Evolutionary conservation across 2,113 vertebrate genomes (phyloP), one percentile per base, ranked within the genome.

Genomic region (Notarius lentiginosus): DNA sequence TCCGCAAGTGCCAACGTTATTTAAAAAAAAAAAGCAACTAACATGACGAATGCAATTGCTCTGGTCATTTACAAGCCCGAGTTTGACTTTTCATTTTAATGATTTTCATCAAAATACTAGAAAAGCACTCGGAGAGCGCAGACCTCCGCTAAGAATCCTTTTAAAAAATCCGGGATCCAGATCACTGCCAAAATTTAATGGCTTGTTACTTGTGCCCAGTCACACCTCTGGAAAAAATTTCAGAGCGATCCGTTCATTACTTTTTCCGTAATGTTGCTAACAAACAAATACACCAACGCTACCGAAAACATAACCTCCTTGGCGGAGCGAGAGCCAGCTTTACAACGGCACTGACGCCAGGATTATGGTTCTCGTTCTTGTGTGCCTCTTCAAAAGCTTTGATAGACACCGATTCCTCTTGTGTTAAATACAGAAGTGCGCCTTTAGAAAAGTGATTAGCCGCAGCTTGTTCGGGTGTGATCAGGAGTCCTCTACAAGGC

Each of bases 71-170:
- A 68, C 47, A 30, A 73, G 65, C 10, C 83, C 85, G 73, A 88
- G 73, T 89, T 92, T 91, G 91, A 92, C 91, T 93, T 88, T 34
- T 34, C 34, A 34, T n/a, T n/a, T n/a, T n/a, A n/a, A n/a, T n/a
- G n/a, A n/a, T n/a, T n/a, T n/a, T n/a, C n/a, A n/a, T n/a, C n/a
- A n/a, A n/a, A n/a, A n/a, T n/a, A n/a, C n/a, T n/a, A n/a, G n/a
- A n/a, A n/a, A n/a, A n/a, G n/a, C n/a, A n/a, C n/a, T n/a, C n/a
- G n/a, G n/a, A n/a, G n/a, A n/a, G n/a, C n/a, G n/a, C n/a, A n/a
- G n/a, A n/a, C n/a, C n/a, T n/a, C n/a, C n/a, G n/a, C n/a, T n/a
- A n/a, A n/a, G n/a, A n/a, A n/a, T n/a, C n/a, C n/a, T n/a, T n/a
- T n/a, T n/a, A n/a, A n/a, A n/a, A n/a, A n/a, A n/a, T n/a, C n/a